phyloP scores from a whole-genome alignment of 2,113 vertebrate genomes.

The Etheostoma cragini region DNA sequence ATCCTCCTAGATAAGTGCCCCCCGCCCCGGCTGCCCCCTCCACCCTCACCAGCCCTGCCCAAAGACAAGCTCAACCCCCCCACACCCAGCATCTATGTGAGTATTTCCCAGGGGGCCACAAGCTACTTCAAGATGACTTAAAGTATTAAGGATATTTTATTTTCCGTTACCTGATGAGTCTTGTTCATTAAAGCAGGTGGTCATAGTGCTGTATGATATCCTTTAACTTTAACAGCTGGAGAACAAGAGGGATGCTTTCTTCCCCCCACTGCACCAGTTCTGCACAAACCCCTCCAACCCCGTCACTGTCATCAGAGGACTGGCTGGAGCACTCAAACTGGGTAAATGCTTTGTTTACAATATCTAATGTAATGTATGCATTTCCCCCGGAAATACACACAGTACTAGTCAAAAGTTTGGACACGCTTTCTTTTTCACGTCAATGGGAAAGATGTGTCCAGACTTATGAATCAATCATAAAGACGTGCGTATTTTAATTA shows the following conservation, averaged over 20 bases:
- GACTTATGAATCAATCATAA: neutral
- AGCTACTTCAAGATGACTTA: neutral
- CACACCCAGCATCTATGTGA: conserved; percentile 99
- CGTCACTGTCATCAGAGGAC: conserved; percentile 98
- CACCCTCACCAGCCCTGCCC: conserved; percentile 95
- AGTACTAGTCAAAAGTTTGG: too few relatives aligned
- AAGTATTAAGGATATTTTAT: too few relatives aligned
- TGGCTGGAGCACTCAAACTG: conserved; percentile 97
- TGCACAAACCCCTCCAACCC: conserved; percentile 99
- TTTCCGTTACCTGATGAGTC: neutral
- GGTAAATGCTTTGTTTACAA: conserved; percentile 61
- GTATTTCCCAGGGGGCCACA: conserved; percentile 66
- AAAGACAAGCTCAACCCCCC: conserved; percentile 99
- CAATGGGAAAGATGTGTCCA: too few relatives aligned
- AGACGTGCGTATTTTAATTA: neutral
- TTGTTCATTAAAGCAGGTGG: conserved; percentile 10
- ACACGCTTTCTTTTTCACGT: too few relatives aligned
- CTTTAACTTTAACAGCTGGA: conserved; percentile 87
- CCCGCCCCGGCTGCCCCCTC: conserved; percentile 93
- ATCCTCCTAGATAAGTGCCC: conserved; percentile 99
- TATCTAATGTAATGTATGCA: too few relatives aligned
- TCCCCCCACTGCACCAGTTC: conserved; percentile 99
- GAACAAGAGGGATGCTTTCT: conserved; percentile 99
- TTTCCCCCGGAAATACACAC: neutral
- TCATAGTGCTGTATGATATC: neutral